Evolutionary conservation across 2,797 vertebrate genomes (phyloP), one percentile per base, ranked within the genome.

Genomic region (Chelon labrosus): DNA sequence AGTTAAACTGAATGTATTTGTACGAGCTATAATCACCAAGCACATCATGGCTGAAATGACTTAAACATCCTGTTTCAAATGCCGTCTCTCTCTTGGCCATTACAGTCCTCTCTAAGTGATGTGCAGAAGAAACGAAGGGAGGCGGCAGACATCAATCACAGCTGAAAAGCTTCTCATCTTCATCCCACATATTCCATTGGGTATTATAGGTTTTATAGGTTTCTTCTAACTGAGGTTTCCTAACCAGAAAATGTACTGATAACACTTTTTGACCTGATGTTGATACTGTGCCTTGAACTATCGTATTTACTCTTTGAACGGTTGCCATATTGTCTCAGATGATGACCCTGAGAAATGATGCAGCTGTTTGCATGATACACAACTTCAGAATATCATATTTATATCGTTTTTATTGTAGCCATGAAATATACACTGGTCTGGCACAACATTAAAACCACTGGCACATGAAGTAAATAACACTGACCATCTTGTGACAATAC

Each of bases 61-160:
- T 52, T 65, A 25, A 65, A 42, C 50, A 54, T 65, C 38, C 50
- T 65, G 22, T 54, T 65, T 65, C 39, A 54, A 54, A 65, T 53
- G 13, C 37, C 10, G 46, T 19, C 37, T 64, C 62, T 64, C 62
- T 52, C 16, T 5, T 41, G 49, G 37, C 62, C 62, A 47, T 10
- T 41, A 25, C 49, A 64, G 49, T 64, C 49, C 39, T 53, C 51
- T 52, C 38, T 13, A 11, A 64, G 59, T 20, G 49, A 12, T 49
- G 31, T 17, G 53, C 31, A 55, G 53, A 37, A 37, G 53, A 37
- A 39, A 39, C 9, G 38, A 39, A 39, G 38, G 38, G 38, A 39
- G 38, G 10, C 4, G 10, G 46, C n/a, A 19, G 46, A 19, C 42
- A 17, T 17, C 42, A 7, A 7, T 17, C 7, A 17, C 14, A 17